phyloP scores from a whole-genome alignment of 2,888 invertebrate genomes.

The Neocrepidodera transversa region DNA sequence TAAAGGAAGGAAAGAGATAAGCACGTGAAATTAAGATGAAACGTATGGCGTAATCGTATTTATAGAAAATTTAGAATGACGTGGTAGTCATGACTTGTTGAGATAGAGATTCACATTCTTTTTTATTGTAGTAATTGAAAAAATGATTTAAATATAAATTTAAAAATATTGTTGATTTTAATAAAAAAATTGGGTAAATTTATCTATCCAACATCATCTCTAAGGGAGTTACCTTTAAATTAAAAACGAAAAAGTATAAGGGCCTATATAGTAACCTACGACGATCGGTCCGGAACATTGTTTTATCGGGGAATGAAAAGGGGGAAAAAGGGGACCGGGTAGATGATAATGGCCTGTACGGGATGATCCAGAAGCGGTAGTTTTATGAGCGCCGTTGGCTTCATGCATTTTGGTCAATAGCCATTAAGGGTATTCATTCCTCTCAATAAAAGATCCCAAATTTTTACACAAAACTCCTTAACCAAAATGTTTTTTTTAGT shows the following conservation, averaged over 20 bases:
- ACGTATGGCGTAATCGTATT: too few species aligned
- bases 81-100: too few species aligned
- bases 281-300: background rate
- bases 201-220: too few species aligned
- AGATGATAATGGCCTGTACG: constrained; percentile 12
- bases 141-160: too few species aligned
- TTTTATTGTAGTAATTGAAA: too few species aligned
- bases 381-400: constrained; percentile 4
- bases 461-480: background rate
- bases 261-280: background rate
- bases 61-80: too few species aligned
- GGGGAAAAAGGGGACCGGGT: background rate
- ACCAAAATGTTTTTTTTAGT: too few species aligned
- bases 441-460: background rate
- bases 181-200: too few species aligned
- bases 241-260: background rate
- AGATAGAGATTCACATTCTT: too few species aligned
- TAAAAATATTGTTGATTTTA: too few species aligned
- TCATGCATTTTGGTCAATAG: constrained; percentile 12
- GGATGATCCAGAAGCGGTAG: constrained; percentile 8
- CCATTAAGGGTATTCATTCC: constrained; percentile 2
- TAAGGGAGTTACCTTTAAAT: background rate
- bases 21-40: too few species aligned
- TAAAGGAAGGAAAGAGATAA: too few species aligned
- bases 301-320: constrained; percentile 6